phyloP scores from a whole-genome alignment of 2,113 vertebrate species.

The Strix aluco region DNA sequence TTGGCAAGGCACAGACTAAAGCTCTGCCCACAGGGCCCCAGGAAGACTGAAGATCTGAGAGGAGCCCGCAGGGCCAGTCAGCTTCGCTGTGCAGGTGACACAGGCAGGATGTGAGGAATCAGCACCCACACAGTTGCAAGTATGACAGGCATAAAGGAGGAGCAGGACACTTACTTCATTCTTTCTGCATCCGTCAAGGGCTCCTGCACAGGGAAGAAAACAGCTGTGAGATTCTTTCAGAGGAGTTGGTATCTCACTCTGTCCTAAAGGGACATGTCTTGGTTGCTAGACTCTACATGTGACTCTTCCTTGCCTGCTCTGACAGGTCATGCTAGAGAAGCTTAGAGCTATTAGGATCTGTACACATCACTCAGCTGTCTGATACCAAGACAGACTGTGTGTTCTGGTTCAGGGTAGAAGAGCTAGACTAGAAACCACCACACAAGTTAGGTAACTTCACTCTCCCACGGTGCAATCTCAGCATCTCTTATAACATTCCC shows the following conservation, averaged over 20 bases:
- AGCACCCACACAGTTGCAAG: neutral
- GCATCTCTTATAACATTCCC: neutral
- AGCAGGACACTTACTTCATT: constrained; percentile 86
- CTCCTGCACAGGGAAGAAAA: constrained; percentile 80
- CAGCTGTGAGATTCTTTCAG: constrained; percentile 44
- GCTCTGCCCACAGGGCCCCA: neutral
- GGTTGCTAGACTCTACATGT: neutral
- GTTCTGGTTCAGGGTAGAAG: neutral
- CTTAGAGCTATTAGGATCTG: neutral
- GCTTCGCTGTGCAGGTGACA: neutral
- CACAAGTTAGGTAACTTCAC: neutral
- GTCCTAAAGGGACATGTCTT: neutral
- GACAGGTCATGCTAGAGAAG: neutral
- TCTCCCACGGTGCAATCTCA: neutral
- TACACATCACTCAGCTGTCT: neutral
- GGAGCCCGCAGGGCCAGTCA: neutral
- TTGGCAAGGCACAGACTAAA: neutral
- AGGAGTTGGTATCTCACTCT: neutral
- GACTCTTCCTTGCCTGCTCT: neutral
- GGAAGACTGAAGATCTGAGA: neutral
- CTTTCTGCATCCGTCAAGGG: constrained; percentile 86
- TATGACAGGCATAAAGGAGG: neutral
- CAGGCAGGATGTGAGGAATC: neutral
- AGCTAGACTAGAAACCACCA: neutral
- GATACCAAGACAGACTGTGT: neutral